Evolutionary conservation across 2,888 invertebrate genomes (phyloP).

Genomic region (Ectemnius continuus): DNA sequence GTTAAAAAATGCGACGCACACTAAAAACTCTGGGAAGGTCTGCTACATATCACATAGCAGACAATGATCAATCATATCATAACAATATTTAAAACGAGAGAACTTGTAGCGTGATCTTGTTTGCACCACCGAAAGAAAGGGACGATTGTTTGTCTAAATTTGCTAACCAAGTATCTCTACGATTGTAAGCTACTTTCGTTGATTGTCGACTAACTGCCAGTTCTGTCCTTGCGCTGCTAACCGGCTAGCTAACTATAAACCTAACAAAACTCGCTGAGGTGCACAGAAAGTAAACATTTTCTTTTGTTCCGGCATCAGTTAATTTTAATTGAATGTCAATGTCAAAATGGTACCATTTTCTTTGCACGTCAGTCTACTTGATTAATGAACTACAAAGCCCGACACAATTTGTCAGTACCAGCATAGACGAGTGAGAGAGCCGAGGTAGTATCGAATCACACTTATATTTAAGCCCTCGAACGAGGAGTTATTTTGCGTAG

Average conservation of each 20-base stretch:
- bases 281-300: too few relatives aligned
- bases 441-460: slow-evolving; percentile 25
- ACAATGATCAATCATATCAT: slow-evolving; percentile 29
- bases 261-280: too few relatives aligned
- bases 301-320: too few relatives aligned
- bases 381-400: too few relatives aligned
- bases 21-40: too few relatives aligned
- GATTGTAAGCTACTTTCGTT: slow-evolving; percentile 12
- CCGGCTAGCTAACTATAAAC: slow-evolving; percentile 11
- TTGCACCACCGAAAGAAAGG: slow-evolving; percentile 27
- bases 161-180: neutral
- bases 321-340: too few relatives aligned
- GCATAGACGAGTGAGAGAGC: too few relatives aligned
- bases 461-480: slow-evolving; percentile 31
- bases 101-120: slow-evolving; percentile 20
- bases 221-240: neutral
- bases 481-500: slow-evolving; percentile 23
- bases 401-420: too few relatives aligned
- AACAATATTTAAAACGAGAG: neutral
- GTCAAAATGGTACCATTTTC: too few relatives aligned
- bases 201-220: slow-evolving; percentile 17
- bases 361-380: too few relatives aligned
- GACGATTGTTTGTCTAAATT: slow-evolving; percentile 14
- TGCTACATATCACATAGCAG: too few relatives aligned
- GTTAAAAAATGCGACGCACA: too few relatives aligned